Conservation (phyloP, 2,888 invertebrate genomes). For the Macrosoma leucophasiata region DNA sequence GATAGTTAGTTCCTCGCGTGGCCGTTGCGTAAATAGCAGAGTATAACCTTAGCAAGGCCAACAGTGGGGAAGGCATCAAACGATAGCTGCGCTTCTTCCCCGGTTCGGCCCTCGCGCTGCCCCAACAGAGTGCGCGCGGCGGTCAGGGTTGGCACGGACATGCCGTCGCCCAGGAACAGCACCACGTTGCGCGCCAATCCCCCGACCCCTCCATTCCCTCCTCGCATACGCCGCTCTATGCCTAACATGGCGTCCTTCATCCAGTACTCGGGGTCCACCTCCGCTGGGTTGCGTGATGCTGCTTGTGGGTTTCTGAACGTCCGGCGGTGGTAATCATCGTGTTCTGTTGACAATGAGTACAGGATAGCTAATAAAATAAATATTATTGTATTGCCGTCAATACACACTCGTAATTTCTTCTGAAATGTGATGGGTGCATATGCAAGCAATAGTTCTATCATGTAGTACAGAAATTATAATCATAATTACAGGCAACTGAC, state of each 20-base stretch:
- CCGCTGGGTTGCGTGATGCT: constrained; percentile 17
- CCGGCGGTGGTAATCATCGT: constrained; percentile 3
- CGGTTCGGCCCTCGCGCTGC: constrained; percentile 67
- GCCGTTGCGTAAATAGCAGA: no score
- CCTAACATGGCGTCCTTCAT: constrained; percentile 52
- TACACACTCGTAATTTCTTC: no score
- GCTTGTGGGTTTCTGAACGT: constrained; percentile 21
- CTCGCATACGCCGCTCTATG: constrained; percentile 46
- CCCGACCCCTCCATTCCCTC: constrained; percentile 24
- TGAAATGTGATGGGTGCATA: no score
- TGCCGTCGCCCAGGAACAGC: constrained; percentile 84
- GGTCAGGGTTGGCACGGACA: constrained; percentile 81
- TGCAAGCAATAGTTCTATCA: no score
- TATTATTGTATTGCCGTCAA: no score
- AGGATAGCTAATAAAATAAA: no score
- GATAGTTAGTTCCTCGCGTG: no score
- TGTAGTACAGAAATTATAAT: no score
- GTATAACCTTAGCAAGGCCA: constrained; percentile 81
- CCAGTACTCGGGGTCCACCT: constrained; percentile 57
- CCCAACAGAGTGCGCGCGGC: constrained; percentile 80
- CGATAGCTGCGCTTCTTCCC: constrained; percentile 76
- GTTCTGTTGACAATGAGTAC: background rate
- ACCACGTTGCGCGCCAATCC: constrained; percentile 72
- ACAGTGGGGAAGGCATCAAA: constrained; percentile 79
- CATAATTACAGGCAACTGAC: no score